Conservation (phyloP, 2,888 invertebrate genomes). For the Arctia plantaginis region DNA sequence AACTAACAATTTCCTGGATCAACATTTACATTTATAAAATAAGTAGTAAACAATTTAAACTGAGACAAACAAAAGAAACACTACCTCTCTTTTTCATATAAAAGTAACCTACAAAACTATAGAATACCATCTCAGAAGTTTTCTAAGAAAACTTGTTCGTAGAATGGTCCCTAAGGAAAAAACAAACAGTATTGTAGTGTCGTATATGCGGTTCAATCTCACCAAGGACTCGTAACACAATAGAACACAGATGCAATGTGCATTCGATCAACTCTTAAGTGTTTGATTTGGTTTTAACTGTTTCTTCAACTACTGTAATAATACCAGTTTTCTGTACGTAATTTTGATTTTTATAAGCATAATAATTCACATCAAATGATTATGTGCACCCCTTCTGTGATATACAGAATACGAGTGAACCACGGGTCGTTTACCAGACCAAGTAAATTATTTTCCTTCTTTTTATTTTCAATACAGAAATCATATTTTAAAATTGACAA, state of each 20-base stretch:
- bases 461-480: background rate
- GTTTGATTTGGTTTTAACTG: conserved; percentile 1
- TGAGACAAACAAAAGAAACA: background rate
- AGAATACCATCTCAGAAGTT: conserved; percentile 8
- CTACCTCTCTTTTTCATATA: background rate
- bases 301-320: background rate
- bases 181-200: conserved; percentile 20
- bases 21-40: background rate
- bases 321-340: too few species aligned
- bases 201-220: conserved; percentile 5
- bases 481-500: background rate
- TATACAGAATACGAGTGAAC: too few species aligned
- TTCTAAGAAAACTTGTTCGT: conserved; percentile 13
- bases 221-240: conserved; percentile 14
- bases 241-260: conserved; percentile 17
- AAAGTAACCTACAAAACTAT: background rate
- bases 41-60: background rate
- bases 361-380: background rate
- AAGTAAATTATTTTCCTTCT: background rate
- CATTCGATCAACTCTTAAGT: conserved; percentile 11
- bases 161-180: conserved; percentile 15
- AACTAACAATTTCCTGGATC: background rate
- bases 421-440: too few species aligned
- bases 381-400: background rate
- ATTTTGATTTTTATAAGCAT: background rate